Evolutionary conservation across 2,797 vertebrate species (phyloP), one percentile per base, ranked within the genome.

Genomic region (Acropternis orthonyx): DNA sequence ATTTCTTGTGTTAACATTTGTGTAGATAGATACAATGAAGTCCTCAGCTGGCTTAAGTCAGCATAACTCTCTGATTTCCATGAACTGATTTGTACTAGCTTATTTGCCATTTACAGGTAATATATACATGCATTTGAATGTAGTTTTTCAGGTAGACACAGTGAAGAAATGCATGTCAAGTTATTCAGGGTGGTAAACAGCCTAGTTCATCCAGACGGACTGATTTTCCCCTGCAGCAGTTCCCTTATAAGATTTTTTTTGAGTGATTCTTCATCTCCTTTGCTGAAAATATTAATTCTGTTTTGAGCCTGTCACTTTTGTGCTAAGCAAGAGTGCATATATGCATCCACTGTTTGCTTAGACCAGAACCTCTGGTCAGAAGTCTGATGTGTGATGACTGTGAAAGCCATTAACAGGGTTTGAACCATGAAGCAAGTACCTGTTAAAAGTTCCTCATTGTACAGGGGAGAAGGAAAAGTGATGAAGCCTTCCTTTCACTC

Each of bases 211-310:
- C 66, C 72, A 96, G 71, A 63, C 85, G 96, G 89, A 90, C 92
- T 96, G 66, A 63, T 96, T 74, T 94, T 79, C 74, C 95, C 97
- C 95, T 87, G 78, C 76, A 97, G 94, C 94, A n/a, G 34, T 95
- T 89, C 92, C 78, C 95, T 95, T 92, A 73, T 92, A 91, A 96
- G 93, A 93, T 48, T 24, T 61, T 72, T 84, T 72, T 10, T 92
- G 92, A 92, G 94, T 94, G 88, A 95, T 95, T 97, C 96, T 96
- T 96, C 86, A 74, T 96, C 89, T 97, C 79, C 81, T 93, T 95
- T 89, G 91, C 91, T 86, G 65, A 92, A 95, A 95, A 95, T 69
- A 85, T 87, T 95, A 90, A 75, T 88, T 95, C 67, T 95, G 68
- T 94, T 96, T 93, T 89, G 56, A 92, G 67, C 79, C 52, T 93